Base-by-base conservation (phyloP, 1,140 invertebrate species). In the Babylonia areolata region DNA sequence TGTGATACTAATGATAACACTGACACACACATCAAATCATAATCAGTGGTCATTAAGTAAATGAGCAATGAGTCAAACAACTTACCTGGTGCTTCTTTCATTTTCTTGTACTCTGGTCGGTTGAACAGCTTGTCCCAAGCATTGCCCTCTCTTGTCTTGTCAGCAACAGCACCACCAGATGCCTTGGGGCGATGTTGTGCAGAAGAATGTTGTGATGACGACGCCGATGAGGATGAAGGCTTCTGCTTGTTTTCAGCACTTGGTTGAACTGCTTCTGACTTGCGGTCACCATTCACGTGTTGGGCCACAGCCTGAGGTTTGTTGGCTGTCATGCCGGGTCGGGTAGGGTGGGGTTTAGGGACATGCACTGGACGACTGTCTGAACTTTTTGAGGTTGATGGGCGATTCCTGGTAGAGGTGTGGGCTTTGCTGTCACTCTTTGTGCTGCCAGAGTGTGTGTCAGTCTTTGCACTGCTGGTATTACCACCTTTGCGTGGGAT, bases 71-170 rank as follows among this genome's bases (percentile, higher is more conserved):
- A 39, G 12, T 39, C 9, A 42, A 11, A 40, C 12, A 17, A n/a
- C 15, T 71, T n/a, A 84, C 82, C 64, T 84, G 64, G 82, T 6
- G 64, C 20, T 23, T 39, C 37, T 23, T 15, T 77, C 78, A 80
- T 54, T 23, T 80, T 80, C 78, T 84, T 84, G 40, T 84, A 84
- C 64, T 84, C 82, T 5, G 82, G 82, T 75, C 82, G 17, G n/a
- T 39, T 84, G 82, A 84, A 84, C 17, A 84, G 82, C 15, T 35
- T 40, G 15, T 84, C 82, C 82, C 82, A 84, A 2, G 64, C 82
- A 33, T 84, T 84, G 15, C 54, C 20, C 33, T 15, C 58, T 35
- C 39, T 69, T 17, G 31, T 54, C 28, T 69, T 64, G 58, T 64
- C 81, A 2, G 11, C 58, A 23, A 28, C 33, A 54, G 46, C 33